Conservation (phyloP, 35 echinoderm and acorn worm genomes). For the Apostichopus japonicus region DNA sequence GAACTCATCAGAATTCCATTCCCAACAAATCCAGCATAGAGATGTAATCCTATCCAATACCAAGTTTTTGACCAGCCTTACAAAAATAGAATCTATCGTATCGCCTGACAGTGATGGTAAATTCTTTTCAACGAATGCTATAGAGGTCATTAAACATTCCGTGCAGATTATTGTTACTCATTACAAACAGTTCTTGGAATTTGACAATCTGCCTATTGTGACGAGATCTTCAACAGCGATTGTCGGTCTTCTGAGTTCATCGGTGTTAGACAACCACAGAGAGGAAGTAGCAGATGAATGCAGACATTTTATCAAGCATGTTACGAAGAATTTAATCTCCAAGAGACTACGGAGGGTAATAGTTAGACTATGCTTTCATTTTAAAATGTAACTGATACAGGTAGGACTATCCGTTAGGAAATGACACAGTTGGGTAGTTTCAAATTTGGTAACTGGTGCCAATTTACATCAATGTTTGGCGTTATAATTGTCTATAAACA, state of each 20-base stretch:
- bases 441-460: too few relatives aligned
- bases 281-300: constrained; percentile 6
- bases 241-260: neutral
- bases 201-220: neutral
- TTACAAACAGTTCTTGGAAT: neutral
- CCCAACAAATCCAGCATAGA: neutral
- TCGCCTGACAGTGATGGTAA: neutral
- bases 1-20: neutral
- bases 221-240: neutral
- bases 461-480: too few relatives aligned
- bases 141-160: neutral
- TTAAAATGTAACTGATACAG: neutral
- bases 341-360: neutral
- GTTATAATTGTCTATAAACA: too few relatives aligned
- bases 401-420: too few relatives aligned
- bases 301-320: constrained; percentile 1
- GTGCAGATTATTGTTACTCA: neutral
- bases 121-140: neutral
- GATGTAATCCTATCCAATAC: neutral
- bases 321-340: neutral
- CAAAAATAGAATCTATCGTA: neutral
- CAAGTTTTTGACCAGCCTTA: constrained; percentile 14
- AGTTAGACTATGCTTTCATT: neutral
- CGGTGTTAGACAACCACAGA: neutral
- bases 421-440: too few relatives aligned